These are phyloP conservation scores for Eilema sororculum DNA, from an alignment of 2,888 invertebrate genomes.

Conservation along the genomic window DNA sequence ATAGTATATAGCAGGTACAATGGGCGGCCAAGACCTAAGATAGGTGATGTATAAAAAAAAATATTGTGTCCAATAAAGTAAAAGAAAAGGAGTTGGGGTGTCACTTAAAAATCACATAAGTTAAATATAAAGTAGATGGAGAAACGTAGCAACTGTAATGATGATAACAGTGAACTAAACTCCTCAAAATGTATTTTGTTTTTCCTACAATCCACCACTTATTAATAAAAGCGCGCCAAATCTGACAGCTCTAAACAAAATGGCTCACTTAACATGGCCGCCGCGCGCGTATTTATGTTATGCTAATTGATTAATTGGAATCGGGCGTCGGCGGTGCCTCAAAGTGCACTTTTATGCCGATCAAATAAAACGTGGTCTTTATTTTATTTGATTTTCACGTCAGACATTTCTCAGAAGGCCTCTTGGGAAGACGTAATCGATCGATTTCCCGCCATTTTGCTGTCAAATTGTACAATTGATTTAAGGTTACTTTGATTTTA, in stretches of 20 bases:
- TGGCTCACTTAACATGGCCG: constrained; percentile 51
- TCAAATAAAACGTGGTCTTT: constrained; percentile 44
- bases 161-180: no score
- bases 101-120: no score
- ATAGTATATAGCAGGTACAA: no score
- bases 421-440: constrained; percentile 49
- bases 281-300: constrained; percentile 54
- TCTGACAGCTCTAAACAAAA: constrained; percentile 42
- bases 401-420: constrained; percentile 39
- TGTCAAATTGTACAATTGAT: constrained; percentile 35
- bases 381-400: constrained; percentile 52
- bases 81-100: no score
- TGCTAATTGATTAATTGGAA: constrained; percentile 64
- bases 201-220: not conserved
- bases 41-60: no score
- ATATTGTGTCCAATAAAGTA: no score
- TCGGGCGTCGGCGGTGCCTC: constrained; percentile 53
- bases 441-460: constrained; percentile 50
- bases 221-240: constrained; percentile 20
- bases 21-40: no score
- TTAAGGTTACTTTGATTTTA: constrained; percentile 8
- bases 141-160: no score
- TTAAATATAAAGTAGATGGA: no score
- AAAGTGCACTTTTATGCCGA: constrained; percentile 53
- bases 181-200: no score